Evolutionary conservation across 1,140 invertebrate genomes (phyloP), one percentile per base, ranked within the genome.

Genomic region (Colletes latitarsis): DNA sequence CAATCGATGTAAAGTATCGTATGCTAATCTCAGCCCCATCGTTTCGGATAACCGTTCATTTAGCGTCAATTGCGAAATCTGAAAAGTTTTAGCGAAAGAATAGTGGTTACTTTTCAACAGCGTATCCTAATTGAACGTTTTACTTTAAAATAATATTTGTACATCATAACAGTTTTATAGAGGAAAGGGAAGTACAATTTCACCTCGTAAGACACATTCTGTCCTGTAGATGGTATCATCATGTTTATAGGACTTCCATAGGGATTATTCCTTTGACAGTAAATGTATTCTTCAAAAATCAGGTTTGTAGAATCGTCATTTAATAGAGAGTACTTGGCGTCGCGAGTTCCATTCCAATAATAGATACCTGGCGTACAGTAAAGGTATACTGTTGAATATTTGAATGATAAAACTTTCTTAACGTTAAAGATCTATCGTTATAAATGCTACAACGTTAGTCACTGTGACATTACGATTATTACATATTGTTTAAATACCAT

Each of bases 1-100:
- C 30, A 72, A 46, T 71, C 82, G 78, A 83, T 55, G 68, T 84
- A 91, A 88, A 88, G 89, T 89, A 76, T 90, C 89, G 55, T 89
- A 88, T 66, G 88, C 85, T 68, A 91, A 78, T 87, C 80, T 87
- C 64, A 91, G 72, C 58, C 88, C 90, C 77, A 85, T 80, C 19
- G 67, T 82, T 57, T 91, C 89, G 49, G 89, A 88, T 53, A 90
- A 70, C 67, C 88, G 82, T 81, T 89, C 86, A 69, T 90, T 91
- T 77, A 90, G 66, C 10, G 85, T 82, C 64, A 87, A 71, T 66
- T 75, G 66, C 67, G 86, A 62, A 19, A 90, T 87, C 89, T 90
- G 66, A 60, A 78, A 82, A 76, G 55, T 63, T 64, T 84, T 63
- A 12, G 57, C 30, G n/a, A 21, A 62, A 66, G 53, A 12, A 73